Conservation (phyloP, 2,113 vertebrate genomes). For the Artemisiospiza belli region DNA sequence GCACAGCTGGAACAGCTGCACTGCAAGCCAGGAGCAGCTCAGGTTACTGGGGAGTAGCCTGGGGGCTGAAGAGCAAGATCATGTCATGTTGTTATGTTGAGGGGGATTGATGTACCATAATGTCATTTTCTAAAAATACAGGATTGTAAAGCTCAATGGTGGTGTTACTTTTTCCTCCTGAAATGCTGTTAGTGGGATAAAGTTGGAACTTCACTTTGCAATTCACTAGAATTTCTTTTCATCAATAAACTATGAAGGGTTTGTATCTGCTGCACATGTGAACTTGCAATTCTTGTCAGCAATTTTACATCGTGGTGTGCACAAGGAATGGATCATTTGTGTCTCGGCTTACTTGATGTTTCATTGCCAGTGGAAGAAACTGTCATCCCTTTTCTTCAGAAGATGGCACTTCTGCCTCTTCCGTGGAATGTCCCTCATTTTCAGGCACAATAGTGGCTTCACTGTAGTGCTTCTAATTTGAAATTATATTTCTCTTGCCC, state of each 20-base stretch:
- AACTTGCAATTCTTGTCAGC: neutral
- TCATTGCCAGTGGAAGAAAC: neutral
- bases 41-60: neutral
- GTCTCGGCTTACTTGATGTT: neutral
- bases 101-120: neutral
- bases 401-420: neutral
- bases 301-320: neutral
- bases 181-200: constrained; percentile 24
- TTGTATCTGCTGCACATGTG: constrained; percentile 2
- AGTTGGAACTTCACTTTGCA: constrained; percentile 31
- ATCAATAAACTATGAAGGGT: constrained; percentile 34
- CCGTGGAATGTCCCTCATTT: neutral
- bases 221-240: constrained; percentile 8
- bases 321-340: neutral
- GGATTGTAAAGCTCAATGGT: neutral
- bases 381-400: neutral
- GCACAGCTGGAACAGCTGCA: neutral
- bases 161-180: neutral
- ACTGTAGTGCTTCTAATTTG: neutral
- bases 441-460: neutral
- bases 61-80: neutral
- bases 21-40: neutral
- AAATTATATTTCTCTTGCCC: neutral
- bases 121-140: neutral
- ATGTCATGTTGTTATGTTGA: neutral